Evolutionary conservation across 2,797 vertebrate genomes (phyloP).

Genomic region (Rhyacichthys aspro): DNA sequence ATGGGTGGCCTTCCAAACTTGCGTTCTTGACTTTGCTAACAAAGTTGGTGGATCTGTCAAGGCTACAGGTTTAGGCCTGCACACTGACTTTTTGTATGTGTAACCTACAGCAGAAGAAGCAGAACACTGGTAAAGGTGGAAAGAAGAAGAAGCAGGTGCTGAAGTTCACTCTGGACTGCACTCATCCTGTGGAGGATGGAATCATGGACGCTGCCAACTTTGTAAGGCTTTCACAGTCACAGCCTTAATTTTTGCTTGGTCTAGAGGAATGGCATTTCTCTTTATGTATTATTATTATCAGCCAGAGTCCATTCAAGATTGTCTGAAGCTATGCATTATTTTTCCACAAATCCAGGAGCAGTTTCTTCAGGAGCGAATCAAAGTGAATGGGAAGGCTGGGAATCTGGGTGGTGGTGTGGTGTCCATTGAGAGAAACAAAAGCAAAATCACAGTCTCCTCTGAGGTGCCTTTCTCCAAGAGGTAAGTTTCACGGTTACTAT

Average conservation of each 20-base stretch:
- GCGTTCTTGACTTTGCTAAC: too few species aligned
- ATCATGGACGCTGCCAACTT: constrained; percentile 98
- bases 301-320: too few species aligned
- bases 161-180: constrained; percentile 95
- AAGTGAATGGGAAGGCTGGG: constrained; percentile 94
- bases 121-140: constrained; percentile 81
- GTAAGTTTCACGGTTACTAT: constrained; percentile 59
- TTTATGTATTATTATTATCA: too few species aligned
- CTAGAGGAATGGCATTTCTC: too few species aligned
- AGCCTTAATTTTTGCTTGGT: too few species aligned
- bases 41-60: neutral
- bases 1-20: too few species aligned
- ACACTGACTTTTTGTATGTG: too few species aligned
- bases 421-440: constrained; percentile 94
- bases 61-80: too few species aligned
- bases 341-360: constrained; percentile 83
- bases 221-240: constrained; percentile 81
- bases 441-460: constrained; percentile 94
- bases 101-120: constrained; percentile 56
- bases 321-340: too few species aligned
- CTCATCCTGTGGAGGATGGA: constrained; percentile 95
- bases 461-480: constrained; percentile 97
- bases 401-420: constrained; percentile 92
- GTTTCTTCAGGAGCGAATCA: constrained; percentile 96
- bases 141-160: constrained; percentile 97